Base-by-base conservation (phyloP, 1,140 invertebrate genomes). In the Drosophila sturtevanti region DNA sequence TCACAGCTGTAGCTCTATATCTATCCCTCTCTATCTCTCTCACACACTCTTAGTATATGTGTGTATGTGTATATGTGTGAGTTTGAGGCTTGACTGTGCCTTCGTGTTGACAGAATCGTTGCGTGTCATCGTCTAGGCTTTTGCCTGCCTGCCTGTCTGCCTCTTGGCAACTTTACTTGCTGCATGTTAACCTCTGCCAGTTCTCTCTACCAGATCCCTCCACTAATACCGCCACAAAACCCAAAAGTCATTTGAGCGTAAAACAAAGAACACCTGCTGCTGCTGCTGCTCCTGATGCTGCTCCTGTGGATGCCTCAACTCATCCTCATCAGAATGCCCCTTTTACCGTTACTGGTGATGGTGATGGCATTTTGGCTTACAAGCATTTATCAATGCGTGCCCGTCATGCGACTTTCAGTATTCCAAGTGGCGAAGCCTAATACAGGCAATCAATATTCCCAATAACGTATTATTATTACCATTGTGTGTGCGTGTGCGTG, bases 391-490 rank as follows among this genome's bases (percentile, higher is more conserved):
- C 68, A 60, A 56, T 67, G 72, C 71, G 71, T 69, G 73, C 59
- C 41, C 59, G 63, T 75, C 73, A 63, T 58, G 41, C 16, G 58
- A 55, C 44, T 44, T 60, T 59, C 55, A 58, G 59, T 48, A 56
- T 41, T 74, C 73, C 64, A 71, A 56, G 22, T 37, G n/a, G 35
- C 34, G 56, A 54, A 11, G 24, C 70, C 48, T 78, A 78, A 75
- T 68, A 62, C 69, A 65, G 65, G 63, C 77, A 80, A 85, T 85
- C 81, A 80, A 85, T 80, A 85, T 81, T 74, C 69, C 70, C 77
- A 81, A 85, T 85, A 85, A 80, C 68, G 70, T 86, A 86, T 85
- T 77, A 81, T 78, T 77, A 75, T 85, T 77, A 77, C 70, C 81
- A 68, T 48, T 48, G 41, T 48, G 41, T 77, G 79, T 38, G 65